phyloP scores from a whole-genome alignment of 1,140 invertebrate species.

The Dinothrombium tinctorium region DNA sequence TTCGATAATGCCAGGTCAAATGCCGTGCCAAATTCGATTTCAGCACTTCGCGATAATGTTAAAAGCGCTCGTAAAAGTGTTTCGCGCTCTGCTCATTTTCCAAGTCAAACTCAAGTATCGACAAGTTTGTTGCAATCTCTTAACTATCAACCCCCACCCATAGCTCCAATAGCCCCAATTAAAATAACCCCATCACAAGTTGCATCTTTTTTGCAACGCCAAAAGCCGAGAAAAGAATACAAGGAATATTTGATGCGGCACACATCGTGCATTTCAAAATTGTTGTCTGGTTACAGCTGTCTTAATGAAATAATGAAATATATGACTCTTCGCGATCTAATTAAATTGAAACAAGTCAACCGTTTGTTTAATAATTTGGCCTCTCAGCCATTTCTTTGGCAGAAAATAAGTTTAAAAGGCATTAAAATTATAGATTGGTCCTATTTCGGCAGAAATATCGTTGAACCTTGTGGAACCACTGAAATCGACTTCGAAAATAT shows the following conservation, averaged over 20 bases:
- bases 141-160: neutral
- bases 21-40: too few relatives aligned
- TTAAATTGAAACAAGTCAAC: slow-evolving; percentile 1
- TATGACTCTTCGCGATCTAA: slow-evolving; percentile 5
- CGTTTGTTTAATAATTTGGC: slow-evolving; percentile 4
- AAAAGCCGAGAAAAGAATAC: neutral
- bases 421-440: slow-evolving; percentile 6
- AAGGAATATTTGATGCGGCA: too few relatives aligned
- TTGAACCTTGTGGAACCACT: neutral
- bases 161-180: slow-evolving; percentile 3
- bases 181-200: neutral
- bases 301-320: slow-evolving; percentile 4
- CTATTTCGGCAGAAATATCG: slow-evolving; percentile 1
- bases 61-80: too few relatives aligned
- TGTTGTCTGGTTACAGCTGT: neutral
- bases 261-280: too few relatives aligned
- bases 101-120: neutral
- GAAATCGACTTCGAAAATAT: slow-evolving; percentile 8
- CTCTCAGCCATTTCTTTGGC: slow-evolving; percentile 3
- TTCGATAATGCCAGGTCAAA: too few relatives aligned
- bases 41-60: too few relatives aligned
- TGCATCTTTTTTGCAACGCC: neutral
- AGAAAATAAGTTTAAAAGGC: slow-evolving; percentile 2
- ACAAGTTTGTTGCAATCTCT: neutral
- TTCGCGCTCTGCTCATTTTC: too few relatives aligned